phyloP scores from a whole-genome alignment of 2,113 vertebrate genomes.

The Agapornis roseicollis region DNA sequence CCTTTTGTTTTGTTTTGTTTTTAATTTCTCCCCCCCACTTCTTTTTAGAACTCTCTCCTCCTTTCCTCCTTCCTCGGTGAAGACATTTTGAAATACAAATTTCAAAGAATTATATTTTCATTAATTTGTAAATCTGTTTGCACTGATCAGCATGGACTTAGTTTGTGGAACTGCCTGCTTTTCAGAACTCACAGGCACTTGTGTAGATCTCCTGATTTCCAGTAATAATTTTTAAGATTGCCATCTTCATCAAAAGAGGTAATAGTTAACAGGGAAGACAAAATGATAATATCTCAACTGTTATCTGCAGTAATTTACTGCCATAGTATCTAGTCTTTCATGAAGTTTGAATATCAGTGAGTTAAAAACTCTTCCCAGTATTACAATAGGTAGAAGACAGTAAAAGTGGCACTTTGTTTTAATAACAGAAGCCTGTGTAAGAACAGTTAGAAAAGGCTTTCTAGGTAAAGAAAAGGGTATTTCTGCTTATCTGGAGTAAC shows the following conservation, averaged over 20 bases:
- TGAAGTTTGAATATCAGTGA: background rate
- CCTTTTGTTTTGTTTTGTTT: fast-evolving
- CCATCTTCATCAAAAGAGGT: background rate
- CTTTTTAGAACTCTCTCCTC: background rate
- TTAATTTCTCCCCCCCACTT: background rate
- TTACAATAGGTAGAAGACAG: background rate
- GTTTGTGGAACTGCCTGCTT: background rate
- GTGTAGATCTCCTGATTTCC: background rate
- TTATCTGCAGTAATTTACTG: background rate
- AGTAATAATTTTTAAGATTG: background rate
- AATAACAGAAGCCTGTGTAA: background rate
- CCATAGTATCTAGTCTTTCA: background rate
- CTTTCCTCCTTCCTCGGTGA: background rate
- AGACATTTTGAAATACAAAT: background rate
- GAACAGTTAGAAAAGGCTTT: background rate
- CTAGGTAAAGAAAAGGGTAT: background rate
- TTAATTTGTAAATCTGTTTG: background rate
- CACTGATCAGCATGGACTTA: background rate
- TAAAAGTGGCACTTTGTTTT: background rate
- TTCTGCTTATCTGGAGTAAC: background rate
- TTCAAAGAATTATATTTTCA: background rate
- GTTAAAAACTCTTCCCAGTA: background rate
- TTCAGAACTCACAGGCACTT: background rate
- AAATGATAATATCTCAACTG: background rate
- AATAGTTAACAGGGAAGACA: background rate